Conservation (phyloP, 1,140 invertebrate genomes). For the Drosophila arizonae region DNA sequence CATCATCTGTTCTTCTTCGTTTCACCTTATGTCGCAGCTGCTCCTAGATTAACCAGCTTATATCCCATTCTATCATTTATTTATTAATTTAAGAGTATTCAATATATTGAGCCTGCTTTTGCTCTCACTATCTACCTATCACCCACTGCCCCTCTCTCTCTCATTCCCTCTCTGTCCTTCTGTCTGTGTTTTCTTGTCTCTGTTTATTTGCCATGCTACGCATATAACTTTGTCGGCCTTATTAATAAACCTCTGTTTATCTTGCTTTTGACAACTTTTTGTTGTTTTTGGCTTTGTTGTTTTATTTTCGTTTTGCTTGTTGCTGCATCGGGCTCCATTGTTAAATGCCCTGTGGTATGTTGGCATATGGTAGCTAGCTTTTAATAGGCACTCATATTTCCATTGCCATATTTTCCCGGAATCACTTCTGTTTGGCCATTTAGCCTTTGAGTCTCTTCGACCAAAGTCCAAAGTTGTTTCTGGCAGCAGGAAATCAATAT, state of each 20-base stretch:
- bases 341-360: constrained; percentile 56
- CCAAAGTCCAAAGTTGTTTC: constrained; percentile 11
- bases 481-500: constrained; percentile 9
- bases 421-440: constrained; percentile 14
- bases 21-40: no score
- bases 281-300: not conserved
- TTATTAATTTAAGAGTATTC: not conserved
- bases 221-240: constrained; percentile 58
- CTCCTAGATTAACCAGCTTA: no score
- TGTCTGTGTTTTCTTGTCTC: constrained; percentile 45
- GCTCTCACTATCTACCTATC: not conserved
- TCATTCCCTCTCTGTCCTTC: not conserved
- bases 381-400: constrained; percentile 53
- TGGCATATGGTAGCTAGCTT: constrained; percentile 67
- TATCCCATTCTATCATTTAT: not conserved
- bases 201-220: constrained; percentile 47
- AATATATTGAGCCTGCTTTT: not conserved
- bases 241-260: constrained; percentile 74
- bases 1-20: no score
- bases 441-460: not conserved
- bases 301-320: constrained; percentile 40
- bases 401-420: constrained; percentile 11
- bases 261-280: constrained; percentile 35
- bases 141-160: not conserved
- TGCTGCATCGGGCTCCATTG: constrained; percentile 9